Conservation (phyloP, 2,113 vertebrate species). For the Hypomesus transpacificus region DNA sequence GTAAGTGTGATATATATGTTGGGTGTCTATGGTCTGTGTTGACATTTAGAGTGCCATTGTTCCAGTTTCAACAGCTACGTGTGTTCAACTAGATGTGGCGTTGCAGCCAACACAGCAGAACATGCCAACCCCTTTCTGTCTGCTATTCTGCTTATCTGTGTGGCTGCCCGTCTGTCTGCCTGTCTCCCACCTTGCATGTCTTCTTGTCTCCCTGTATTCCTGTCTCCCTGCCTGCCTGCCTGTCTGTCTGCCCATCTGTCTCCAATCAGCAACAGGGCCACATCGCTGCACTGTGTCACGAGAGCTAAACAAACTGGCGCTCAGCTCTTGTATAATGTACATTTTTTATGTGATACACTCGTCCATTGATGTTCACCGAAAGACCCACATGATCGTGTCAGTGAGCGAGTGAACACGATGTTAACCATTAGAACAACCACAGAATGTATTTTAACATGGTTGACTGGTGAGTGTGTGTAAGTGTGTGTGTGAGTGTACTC, state of each 20-base stretch:
- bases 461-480: background rate
- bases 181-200: too few species aligned
- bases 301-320: background rate
- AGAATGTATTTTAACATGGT: slow-evolving; percentile 7
- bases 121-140: background rate
- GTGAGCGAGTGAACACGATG: background rate
- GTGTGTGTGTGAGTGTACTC: background rate
- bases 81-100: slow-evolving; percentile 34
- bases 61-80: slow-evolving; percentile 26
- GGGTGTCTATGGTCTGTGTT: background rate
- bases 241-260: too few species aligned
- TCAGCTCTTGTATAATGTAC: slow-evolving; percentile 45
- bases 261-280: too few species aligned
- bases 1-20: background rate
- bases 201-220: too few species aligned
- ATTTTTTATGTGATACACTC: background rate
- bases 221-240: too few species aligned
- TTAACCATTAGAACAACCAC: background rate
- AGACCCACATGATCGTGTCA: background rate
- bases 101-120: slow-evolving; percentile 24
- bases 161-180: too few species aligned
- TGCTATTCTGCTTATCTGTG: background rate
- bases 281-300: slow-evolving; percentile 7
- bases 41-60: slow-evolving; percentile 15
- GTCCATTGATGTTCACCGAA: background rate